phyloP scores from a whole-genome alignment of 2,113 vertebrate species.

The Cinclus cinclus region DNA sequence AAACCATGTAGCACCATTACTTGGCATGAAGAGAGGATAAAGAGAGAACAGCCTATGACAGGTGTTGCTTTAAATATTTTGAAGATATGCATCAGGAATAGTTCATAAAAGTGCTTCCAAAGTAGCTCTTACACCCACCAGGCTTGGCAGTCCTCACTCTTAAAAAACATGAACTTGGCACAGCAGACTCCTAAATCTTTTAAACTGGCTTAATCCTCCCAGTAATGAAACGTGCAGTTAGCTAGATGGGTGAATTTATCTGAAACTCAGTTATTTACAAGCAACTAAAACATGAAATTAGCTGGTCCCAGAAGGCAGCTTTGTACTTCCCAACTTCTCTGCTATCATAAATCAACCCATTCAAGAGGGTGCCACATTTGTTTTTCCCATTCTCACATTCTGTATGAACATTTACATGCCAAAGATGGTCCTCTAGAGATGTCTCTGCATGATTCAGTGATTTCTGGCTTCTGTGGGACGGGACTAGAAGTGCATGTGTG shows the following conservation, averaged over 20 bases:
- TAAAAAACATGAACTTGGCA: slow-evolving; percentile 20
- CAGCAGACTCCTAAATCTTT: slow-evolving; percentile 44
- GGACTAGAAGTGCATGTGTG: not conserved
- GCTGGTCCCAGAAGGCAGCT: slow-evolving; percentile 28
- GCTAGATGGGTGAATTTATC: slow-evolving; percentile 53
- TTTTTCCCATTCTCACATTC: slow-evolving; percentile 67
- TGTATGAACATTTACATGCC: slow-evolving; percentile 34
- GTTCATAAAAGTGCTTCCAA: slow-evolving; percentile 61
- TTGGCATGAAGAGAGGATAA: slow-evolving; percentile 28
- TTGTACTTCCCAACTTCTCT: slow-evolving; percentile 30
- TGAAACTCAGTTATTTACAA: slow-evolving; percentile 61
- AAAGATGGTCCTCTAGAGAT: slow-evolving; percentile 55
- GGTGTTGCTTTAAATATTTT: slow-evolving; percentile 58
- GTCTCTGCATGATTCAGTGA: slow-evolving; percentile 24
- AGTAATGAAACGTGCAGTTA: slow-evolving; percentile 44
- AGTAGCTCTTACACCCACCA: slow-evolving; percentile 20
- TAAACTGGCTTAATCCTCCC: slow-evolving; percentile 54
- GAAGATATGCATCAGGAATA: slow-evolving; percentile 42
- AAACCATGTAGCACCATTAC: not conserved
- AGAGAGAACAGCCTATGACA: not conserved
- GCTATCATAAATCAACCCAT: slow-evolving; percentile 61
- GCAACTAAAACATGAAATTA: slow-evolving; percentile 69
- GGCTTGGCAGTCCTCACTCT: not conserved
- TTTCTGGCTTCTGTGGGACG: slow-evolving; percentile 62
- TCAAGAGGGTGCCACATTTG: slow-evolving; percentile 57